Base-by-base conservation (phyloP, 2,888 invertebrate genomes). In the Amphiduros pacificus region DNA sequence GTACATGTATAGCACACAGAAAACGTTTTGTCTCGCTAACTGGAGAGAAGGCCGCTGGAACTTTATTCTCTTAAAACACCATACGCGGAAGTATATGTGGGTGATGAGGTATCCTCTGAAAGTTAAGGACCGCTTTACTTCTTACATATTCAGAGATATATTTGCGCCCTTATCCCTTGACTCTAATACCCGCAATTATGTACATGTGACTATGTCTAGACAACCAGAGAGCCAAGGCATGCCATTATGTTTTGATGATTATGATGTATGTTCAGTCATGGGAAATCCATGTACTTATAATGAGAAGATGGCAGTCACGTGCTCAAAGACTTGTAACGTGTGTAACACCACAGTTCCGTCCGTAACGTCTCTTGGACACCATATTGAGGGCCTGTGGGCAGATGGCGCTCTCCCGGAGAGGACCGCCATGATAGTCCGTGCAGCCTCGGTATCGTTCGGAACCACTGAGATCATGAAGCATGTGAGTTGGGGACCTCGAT, bases 261-360 rank as follows among this genome's bases (percentile, higher is more conserved):
- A 61, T 52, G 66, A 65, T 49, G 51, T 60, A 17, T 69, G 67
- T 36, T 36, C 62, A n/a, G 40, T 41, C 44, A 60, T 61, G 29
- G 52, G 36, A 17, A 54, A 55, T 4, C 63, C 65, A n/a, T 67
- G 67, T 49, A 48, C 59, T n/a, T 29, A 29, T 14, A 60, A 53
- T 27, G 26, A 54, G n/a, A 26, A 41, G 28, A 62, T 65, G 64
- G 57, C 52, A 29, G 58, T 65, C n/a, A 65, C 57, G 14, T 69
- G 69, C 52, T 54, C 68, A n/a, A 52, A 66, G 24, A 57, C 64
- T 2, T 69, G 69, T 53, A 53, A 60, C n/a, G 27, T 69, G 24
- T 69, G 69, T 54, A 68, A 69, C 55, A 57, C 63, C 24, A 66
- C 69, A 22, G 55, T 62, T 14, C 69, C 69, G 3, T 24, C 36